phyloP scores from a whole-genome alignment of 2,113 vertebrate genomes.

The Zosterops pallidus region DNA sequence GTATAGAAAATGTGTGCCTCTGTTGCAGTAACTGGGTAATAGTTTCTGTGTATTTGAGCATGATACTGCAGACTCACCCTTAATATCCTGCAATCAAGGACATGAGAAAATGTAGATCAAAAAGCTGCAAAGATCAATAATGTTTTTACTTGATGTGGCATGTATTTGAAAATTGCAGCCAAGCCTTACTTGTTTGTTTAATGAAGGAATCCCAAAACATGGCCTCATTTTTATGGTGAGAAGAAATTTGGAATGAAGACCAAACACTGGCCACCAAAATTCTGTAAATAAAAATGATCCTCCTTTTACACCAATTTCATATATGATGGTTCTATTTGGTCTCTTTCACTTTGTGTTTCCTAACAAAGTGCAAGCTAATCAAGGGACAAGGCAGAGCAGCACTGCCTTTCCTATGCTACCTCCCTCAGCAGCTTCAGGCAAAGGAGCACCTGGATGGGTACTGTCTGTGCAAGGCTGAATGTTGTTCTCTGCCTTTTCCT shows the following conservation, averaged over 20 bases:
- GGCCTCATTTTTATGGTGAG: neutral
- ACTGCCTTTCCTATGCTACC: neutral
- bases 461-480: neutral
- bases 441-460: neutral
- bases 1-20: neutral
- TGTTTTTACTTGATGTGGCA: neutral
- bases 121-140: neutral
- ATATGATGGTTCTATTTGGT: neutral
- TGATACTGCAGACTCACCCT: neutral
- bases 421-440: neutral
- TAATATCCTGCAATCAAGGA: neutral
- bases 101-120: neutral
- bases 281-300: neutral
- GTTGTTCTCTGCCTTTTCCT: fast-evolving
- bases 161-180: neutral
- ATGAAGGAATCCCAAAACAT: neutral
- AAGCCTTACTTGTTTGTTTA: neutral
- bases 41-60: neutral
- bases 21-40: neutral
- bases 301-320: neutral
- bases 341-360: neutral
- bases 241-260: neutral
- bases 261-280: neutral
- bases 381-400: neutral
- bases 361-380: neutral